Evolutionary conservation across 2,113 vertebrate species (phyloP).

Genomic region (Zeus faber): DNA sequence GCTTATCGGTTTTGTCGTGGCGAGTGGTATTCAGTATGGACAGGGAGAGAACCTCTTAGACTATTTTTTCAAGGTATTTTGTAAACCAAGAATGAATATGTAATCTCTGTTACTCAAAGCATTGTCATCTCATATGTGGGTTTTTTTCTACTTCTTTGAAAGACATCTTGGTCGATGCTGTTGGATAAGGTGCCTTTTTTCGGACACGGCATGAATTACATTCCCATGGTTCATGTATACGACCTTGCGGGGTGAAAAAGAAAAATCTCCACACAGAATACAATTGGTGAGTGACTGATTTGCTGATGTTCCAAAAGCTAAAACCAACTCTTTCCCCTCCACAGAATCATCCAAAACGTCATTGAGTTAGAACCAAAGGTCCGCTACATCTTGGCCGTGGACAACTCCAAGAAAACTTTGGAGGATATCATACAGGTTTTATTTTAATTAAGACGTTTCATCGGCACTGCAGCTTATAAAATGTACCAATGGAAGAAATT

Average conservation of each 20-base stretch:
- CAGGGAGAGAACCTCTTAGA: constrained; percentile 85
- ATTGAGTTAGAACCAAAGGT: constrained; percentile 77
- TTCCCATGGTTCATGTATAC: constrained; percentile 88
- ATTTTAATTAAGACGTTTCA: background rate
- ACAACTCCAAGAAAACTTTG: constrained; percentile 79
- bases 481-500: background rate
- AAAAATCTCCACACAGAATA: too few species aligned
- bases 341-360: constrained; percentile 86
- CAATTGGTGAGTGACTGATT: too few species aligned
- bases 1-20: constrained; percentile 81
- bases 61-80: constrained; percentile 87
- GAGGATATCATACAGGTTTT: constrained; percentile 81
- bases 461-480: background rate
- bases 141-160: constrained; percentile 15
- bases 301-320: too few species aligned
- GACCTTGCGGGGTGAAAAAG: constrained; percentile 86
- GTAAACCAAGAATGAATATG: background rate
- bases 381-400: constrained; percentile 86
- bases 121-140: background rate
- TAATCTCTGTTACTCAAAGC: background rate
- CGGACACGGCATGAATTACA: constrained; percentile 80
- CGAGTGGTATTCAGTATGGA: constrained; percentile 88
- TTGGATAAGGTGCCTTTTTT: constrained; percentile 79
- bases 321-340: too few species aligned
- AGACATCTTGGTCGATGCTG: constrained; percentile 84